These are phyloP conservation scores for Arctocebus calabarensis DNA, from an alignment of 2,797 vertebrate species.

Conservation along the genomic window DNA sequence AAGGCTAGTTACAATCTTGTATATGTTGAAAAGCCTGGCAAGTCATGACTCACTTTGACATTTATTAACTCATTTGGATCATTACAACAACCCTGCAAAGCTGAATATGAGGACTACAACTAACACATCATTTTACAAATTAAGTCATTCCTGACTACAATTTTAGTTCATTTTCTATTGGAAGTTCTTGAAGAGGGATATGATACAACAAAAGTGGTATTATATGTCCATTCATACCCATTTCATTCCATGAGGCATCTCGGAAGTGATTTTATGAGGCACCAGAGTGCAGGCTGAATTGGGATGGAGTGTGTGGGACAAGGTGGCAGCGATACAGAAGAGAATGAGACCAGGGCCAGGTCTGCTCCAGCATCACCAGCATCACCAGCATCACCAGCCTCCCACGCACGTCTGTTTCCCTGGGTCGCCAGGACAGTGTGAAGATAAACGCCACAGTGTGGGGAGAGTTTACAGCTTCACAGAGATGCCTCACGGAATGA, in stretches of 20 bases:
- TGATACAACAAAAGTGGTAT: background rate
- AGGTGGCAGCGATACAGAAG: background rate
- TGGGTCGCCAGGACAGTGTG: background rate
- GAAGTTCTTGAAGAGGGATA: background rate
- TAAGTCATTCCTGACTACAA: background rate
- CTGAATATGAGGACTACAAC: background rate
- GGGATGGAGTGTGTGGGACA: background rate
- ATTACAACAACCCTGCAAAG: slow-evolving; percentile 5
- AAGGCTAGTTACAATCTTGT: background rate
- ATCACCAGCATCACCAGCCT: background rate
- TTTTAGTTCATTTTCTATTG: slow-evolving; percentile 10
- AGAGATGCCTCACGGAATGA: background rate
- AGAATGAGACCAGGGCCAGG: background rate
- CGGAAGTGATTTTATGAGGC: no score
- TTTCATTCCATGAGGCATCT: no score
- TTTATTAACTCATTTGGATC: slow-evolving; percentile 7
- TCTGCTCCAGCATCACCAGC: background rate
- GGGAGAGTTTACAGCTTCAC: background rate
- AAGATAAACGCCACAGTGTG: background rate
- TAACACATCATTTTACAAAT: slow-evolving; percentile 30
- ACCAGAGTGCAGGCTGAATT: background rate
- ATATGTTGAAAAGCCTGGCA: background rate
- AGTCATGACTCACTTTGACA: background rate
- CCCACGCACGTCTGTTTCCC: background rate
- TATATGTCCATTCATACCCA: no score